These are phyloP conservation scores for Allacma fusca DNA, from an alignment of 2,888 invertebrate genomes.

Conservation along the genomic window DNA sequence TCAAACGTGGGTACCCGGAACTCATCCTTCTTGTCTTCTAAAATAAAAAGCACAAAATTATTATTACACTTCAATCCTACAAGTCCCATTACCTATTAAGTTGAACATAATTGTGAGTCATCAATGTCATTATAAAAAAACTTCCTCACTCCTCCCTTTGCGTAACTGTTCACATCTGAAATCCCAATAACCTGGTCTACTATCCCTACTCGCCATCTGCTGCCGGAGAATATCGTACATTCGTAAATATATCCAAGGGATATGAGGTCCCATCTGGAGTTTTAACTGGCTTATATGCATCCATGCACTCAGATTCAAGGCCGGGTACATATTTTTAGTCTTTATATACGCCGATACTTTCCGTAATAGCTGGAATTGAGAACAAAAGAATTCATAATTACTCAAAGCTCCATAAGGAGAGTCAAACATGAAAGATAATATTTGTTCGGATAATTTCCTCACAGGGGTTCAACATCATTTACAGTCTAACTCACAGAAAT, in stretches of 20 bases:
- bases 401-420: neutral
- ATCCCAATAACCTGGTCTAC: constrained; percentile 24
- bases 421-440: neutral
- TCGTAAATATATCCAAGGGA: constrained; percentile 47
- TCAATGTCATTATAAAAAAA: no score
- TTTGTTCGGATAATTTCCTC: no score
- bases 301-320: constrained; percentile 49
- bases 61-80: no score
- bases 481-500: constrained; percentile 35
- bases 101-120: no score
- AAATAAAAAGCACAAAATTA: neutral
- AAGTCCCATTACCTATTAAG: no score
- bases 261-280: constrained; percentile 45
- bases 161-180: constrained; percentile 28
- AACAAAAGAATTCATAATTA: neutral
- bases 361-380: constrained; percentile 9
- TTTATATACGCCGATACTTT: constrained; percentile 34
- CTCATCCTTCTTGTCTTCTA: constrained; percentile 38
- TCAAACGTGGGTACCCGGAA: constrained; percentile 47
- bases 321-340: constrained; percentile 46
- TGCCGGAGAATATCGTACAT: constrained; percentile 48
- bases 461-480: no score
- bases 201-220: constrained; percentile 9
- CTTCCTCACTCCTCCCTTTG: constrained; percentile 23
- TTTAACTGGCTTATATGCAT: constrained; percentile 50